Evolutionary conservation across 2,113 vertebrate genomes (phyloP), one percentile per base, ranked within the genome.

Genomic region (Chrysochloris asiatica): DNA sequence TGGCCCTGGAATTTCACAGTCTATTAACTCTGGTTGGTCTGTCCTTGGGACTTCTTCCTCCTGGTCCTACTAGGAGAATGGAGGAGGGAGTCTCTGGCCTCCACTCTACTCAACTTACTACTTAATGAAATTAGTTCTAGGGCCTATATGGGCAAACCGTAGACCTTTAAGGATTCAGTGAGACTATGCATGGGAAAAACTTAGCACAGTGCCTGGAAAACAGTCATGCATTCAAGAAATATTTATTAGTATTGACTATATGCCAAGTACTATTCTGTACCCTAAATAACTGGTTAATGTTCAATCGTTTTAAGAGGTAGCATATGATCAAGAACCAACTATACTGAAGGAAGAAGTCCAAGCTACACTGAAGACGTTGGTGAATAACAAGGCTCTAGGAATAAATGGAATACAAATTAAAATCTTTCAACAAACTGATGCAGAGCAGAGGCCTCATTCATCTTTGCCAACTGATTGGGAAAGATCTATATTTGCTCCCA

Each of bases 1-100:
- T 17, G 24, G 61, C 93, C 83, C 75, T 85, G 90, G 92, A 94
- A 80, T 84, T 90, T 93, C 93, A 94, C 93, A 83, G 87, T 81
- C 92, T 77, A 8, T 47, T 86, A 33, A 2, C 41, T 52, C 77
- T 28, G 38, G 4, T n/a, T 14, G 86, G 71, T 78, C 72, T 78
- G 1, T 67, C 24, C 78, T 89, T 19, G 82, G 79, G 76, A 36
- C 30, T 90, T 36, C 84, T 89, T 28, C 26, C 26, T 4, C 28
- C 52, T 43, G 48, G 47, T 43, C 45, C 88, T 45, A 3, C 28
- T 14, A 3, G 48, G 19, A 78, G 24, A 69, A 45, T 11, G 56
- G 1, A 12, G 54, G 36, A 36, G 19, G 19, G 48, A 10, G 12
- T 17, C 54, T 54, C 38, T 43, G 61, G 17, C 45, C 61, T 65